Percentiles rank a stretch among this genome's conserved stretches.
Evolutionary conservation across 2,888 invertebrate species (phyloP).

Genomic region (Lampropteryx suffumata): DNA sequence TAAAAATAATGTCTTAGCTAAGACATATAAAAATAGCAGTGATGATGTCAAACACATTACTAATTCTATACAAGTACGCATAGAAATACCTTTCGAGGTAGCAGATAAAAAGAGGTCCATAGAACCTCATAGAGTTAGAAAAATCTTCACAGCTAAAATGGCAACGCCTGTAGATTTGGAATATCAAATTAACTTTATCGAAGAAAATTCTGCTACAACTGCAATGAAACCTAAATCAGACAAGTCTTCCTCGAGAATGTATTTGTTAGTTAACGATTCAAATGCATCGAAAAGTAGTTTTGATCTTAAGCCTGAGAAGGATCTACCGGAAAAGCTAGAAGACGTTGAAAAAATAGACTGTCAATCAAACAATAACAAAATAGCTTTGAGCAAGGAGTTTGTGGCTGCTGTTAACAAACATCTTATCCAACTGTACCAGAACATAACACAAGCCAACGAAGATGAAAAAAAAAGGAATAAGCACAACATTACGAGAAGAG

Average conservation of each 20-base stretch:
- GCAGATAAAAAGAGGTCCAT: conserved; percentile 48
- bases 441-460: conserved; percentile 10
- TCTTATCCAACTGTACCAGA: conserved; percentile 43
- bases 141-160: conserved; percentile 63
- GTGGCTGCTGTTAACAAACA: conserved; percentile 53
- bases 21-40: neutral
- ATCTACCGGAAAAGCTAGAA: neutral
- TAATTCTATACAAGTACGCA: conserved; percentile 63
- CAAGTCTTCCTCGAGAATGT: conserved; percentile 51
- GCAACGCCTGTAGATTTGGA: conserved; percentile 63
- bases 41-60: conserved; percentile 23
- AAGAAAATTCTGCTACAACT: conserved; percentile 31
- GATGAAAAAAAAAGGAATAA: conserved; percentile 1
- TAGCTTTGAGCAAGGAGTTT: conserved; percentile 54
- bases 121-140: conserved; percentile 47
- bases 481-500: conserved; percentile 18
- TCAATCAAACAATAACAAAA: conserved; percentile 33
- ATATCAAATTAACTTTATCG: conserved; percentile 60
- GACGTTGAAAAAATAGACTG: neutral
- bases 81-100: conserved; percentile 52
- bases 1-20: neutral
- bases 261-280: conserved; percentile 52
- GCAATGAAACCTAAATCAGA: conserved; percentile 12
- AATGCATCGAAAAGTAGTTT: conserved; percentile 33
- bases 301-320: conserved; percentile 48